A percentile compares a stretch with the other conserved stretches of the same genome.
These are phyloP conservation scores for Zaprionus ornatus DNA, from an alignment of 1,140 invertebrate species.

Conservation along the genomic window DNA sequence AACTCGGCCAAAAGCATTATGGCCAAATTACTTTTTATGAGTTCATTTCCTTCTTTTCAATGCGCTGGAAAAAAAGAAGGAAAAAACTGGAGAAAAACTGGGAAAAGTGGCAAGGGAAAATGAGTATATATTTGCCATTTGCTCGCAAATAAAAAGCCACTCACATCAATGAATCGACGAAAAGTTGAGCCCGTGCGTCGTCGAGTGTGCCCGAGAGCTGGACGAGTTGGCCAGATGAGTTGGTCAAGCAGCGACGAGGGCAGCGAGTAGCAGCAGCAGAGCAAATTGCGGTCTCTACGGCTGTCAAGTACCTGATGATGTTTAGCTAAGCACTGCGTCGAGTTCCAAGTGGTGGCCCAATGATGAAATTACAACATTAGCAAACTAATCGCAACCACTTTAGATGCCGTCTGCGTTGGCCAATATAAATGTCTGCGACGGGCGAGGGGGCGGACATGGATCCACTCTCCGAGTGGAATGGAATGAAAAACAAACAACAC, in stretches of 20 bases:
- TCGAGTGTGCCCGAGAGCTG: constrained; percentile 17
- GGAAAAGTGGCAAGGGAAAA: constrained; percentile 11
- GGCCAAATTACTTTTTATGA: constrained; percentile 82
- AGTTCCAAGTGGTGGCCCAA: constrained; percentile 57
- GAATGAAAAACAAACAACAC: constrained; percentile 56
- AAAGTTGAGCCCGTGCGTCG: constrained; percentile 13
- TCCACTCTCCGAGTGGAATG: constrained; percentile 7
- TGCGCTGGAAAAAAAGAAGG: constrained; percentile 44
- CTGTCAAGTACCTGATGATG: constrained; percentile 79
- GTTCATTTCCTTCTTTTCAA: constrained; percentile 76
- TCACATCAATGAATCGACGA: constrained; percentile 81
- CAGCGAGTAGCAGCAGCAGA: background rate
- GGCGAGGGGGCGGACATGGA: background rate
- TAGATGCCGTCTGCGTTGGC: constrained; percentile 56
- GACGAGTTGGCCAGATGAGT: background rate
- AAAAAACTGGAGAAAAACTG: constrained; percentile 13
- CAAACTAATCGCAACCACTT: constrained; percentile 82
- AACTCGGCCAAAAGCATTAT: constrained; percentile 77
- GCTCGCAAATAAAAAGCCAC: constrained; percentile 78
- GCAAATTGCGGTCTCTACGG: constrained; percentile 60
- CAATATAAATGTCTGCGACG: constrained; percentile 40
- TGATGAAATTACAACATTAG: constrained; percentile 82
- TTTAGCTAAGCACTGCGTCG: constrained; percentile 66
- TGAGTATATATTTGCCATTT: constrained; percentile 67
- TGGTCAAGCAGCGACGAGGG: constrained; percentile 14